These are phyloP conservation scores for Cryptocephalus moraei DNA, from an alignment of 2,888 invertebrate genomes.

Conservation along the genomic window DNA sequence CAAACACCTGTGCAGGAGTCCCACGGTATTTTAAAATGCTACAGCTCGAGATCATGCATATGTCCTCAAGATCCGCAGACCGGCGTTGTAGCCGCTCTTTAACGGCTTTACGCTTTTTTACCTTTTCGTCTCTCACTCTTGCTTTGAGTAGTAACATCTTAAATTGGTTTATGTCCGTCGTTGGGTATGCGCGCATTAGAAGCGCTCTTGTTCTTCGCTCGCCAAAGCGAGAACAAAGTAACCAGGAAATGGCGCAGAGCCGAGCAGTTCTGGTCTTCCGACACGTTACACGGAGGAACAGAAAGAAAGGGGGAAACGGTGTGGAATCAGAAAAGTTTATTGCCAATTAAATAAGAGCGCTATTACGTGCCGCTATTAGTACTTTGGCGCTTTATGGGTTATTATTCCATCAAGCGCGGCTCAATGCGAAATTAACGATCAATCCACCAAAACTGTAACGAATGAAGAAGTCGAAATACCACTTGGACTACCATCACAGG, in stretches of 20 bases:
- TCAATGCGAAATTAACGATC: too few relatives aligned
- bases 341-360: too few relatives aligned
- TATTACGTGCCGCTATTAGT: too few relatives aligned
- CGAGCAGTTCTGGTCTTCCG: too few relatives aligned
- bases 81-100: constrained; percentile 11
- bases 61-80: constrained; percentile 4
- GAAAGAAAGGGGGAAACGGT: too few relatives aligned
- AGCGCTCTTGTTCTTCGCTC: constrained; percentile 1
- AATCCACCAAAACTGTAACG: too few relatives aligned
- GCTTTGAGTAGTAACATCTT: constrained; percentile 14
- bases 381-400: too few relatives aligned
- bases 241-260: neutral
- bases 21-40: constrained; percentile 24
- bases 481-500: too few relatives aligned
- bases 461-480: too few relatives aligned
- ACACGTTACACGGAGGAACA: too few relatives aligned
- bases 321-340: too few relatives aligned
- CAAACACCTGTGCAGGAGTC: constrained; percentile 25
- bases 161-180: constrained; percentile 19
- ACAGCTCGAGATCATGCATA: constrained; percentile 13
- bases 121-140: neutral
- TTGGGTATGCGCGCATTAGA: constrained; percentile 10
- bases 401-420: too few relatives aligned
- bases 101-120: constrained; percentile 21
- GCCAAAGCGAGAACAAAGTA: constrained; percentile 3